Evolutionary conservation across 2,888 invertebrate genomes (phyloP), one percentile per base, ranked within the genome.

Genomic region (Zelleria hepariella): DNA sequence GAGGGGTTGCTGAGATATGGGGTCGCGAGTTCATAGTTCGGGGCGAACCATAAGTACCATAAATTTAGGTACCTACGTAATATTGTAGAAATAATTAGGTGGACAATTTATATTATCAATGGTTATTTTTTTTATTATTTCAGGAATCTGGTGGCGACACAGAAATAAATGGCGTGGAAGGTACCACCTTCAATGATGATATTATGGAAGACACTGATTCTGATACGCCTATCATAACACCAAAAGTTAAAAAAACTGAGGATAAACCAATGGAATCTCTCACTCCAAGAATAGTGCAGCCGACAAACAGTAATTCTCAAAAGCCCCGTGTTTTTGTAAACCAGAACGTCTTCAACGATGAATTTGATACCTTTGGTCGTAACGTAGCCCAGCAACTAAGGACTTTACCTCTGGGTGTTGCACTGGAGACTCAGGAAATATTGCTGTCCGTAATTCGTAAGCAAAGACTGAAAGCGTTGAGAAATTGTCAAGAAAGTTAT

Each of bases 341-440:
- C 42, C 32, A 32, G 23, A 20, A 20, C 24, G 42, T 8, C 8
- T 18, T 47, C 8, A n/a, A 23, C 55, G 65, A 65, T 59, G 65
- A 65, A 51, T 65, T 65, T 61, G 64, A 63, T 26, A 60, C 62
- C 27, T 63, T 64, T 60, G 68, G 65, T 0, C 65, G 61, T 57
- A 65, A 68, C 53, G 52, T 68, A 3, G 65, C 68, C 15, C 63
- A 65, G 24, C 68, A 68, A 53, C 55, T 68, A 26, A 61, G 64
- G 55, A 62, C 59, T 24, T 53, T 68, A 53, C 67, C 68, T 1
- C 20, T 68, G 42, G 2, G 52, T 15, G 58, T 62, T 27, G 68
- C 68, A 20, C 61, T 68, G 52, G 64, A 68, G 60, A 67, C 67
- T 3, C 59, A 61, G 27, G 61, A 63, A 59, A 60, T 61, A 49